A percentile compares a stretch with the other conserved stretches of the same genome.
These are phyloP conservation scores for Protodeltote pygarga DNA, from an alignment of 2,888 invertebrate genomes.

Conservation along the genomic window DNA sequence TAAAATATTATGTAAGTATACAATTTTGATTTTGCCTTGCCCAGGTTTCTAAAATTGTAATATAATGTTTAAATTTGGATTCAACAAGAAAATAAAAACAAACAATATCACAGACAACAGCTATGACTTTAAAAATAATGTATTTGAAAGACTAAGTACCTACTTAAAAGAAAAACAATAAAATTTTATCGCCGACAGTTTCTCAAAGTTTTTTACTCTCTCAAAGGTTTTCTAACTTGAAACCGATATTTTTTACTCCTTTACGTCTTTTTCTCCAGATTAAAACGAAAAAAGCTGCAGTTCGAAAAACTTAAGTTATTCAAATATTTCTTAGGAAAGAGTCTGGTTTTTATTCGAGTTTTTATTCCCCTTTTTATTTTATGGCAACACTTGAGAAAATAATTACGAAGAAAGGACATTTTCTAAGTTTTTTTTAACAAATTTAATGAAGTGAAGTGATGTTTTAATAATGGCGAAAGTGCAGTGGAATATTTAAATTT, in stretches of 20 bases:
- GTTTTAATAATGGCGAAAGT: neutral
- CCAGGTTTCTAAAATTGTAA: too few relatives aligned
- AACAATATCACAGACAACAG: too few relatives aligned
- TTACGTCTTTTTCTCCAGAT: neutral
- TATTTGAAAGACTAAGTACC: too few relatives aligned
- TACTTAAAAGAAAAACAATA: slow-evolving; percentile 4
- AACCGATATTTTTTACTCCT: too few relatives aligned
- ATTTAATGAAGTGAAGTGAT: slow-evolving; percentile 1
- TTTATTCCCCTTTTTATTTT: neutral
- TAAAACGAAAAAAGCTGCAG: neutral
- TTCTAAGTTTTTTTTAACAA: neutral
- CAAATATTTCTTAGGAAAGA: neutral
- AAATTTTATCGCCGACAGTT: neutral
- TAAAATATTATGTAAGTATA: too few relatives aligned
- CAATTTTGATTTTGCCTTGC: too few relatives aligned
- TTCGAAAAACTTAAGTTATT: slow-evolving; percentile 2
- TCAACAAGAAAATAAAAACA: too few relatives aligned
- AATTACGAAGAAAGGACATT: neutral
- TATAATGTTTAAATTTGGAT: too few relatives aligned
- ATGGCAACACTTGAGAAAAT: neutral
- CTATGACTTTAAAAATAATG: too few relatives aligned
- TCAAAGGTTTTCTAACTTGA: too few relatives aligned
- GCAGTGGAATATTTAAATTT: slow-evolving; percentile 1
- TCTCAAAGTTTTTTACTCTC: slow-evolving; percentile 17
- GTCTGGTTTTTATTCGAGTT: slow-evolving; percentile 30